Percentiles rank a stretch among this genome's conserved stretches.
Evolutionary conservation across 2,113 vertebrate genomes (phyloP).

Genomic region (Sakesphorus luctuosus): DNA sequence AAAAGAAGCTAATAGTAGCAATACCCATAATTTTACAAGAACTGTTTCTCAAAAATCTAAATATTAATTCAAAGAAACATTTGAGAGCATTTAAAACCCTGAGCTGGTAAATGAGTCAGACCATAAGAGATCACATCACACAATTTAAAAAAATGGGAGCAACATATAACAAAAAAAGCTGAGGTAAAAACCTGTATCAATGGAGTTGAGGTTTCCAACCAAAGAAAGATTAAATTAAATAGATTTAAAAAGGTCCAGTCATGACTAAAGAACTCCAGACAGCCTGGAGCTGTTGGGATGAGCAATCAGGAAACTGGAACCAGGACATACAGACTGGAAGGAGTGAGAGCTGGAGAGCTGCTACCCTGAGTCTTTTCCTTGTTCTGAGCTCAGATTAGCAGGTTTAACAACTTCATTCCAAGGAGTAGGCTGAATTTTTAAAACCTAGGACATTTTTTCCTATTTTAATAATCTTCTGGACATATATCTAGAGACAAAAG

Average conservation of each 20-base stretch:
- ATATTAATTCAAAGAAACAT: neutral
- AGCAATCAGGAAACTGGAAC: slow-evolving; percentile 33
- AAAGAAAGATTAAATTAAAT: neutral
- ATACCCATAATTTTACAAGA: neutral
- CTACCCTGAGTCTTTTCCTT: neutral
- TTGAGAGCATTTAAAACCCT: neutral
- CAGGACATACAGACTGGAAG: neutral
- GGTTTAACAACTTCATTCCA: neutral
- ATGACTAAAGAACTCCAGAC: neutral
- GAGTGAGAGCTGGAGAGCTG: neutral
- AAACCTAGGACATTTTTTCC: neutral
- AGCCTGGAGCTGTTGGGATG: neutral
- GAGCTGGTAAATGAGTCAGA: neutral
- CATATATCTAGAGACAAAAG: neutral
- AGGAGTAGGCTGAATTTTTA: neutral
- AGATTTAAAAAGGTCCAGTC: neutral
- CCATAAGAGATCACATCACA: neutral
- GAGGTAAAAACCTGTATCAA: neutral
- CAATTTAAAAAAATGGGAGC: neutral
- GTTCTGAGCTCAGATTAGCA: neutral
- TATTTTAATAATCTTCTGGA: neutral
- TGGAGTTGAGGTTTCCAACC: neutral
- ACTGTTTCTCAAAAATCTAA: neutral
- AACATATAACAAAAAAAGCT: neutral
- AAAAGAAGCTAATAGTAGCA: neutral